Percentiles rank a stretch among this genome's conserved stretches.
Conservation (phyloP, 2,888 invertebrate species). For the Drosophila acutilabella region DNA sequence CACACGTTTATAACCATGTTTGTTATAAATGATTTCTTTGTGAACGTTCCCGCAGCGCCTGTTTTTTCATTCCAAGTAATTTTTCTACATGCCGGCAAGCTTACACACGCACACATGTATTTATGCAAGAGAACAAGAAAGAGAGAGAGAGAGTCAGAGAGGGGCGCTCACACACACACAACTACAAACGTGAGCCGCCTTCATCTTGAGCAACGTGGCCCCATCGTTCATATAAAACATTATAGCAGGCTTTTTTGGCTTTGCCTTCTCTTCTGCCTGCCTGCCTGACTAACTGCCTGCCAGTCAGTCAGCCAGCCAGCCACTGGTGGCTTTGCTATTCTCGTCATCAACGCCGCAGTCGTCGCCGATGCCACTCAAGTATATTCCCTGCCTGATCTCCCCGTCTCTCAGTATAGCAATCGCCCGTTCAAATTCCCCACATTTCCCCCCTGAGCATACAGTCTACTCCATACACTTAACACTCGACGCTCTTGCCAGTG, state of each 20-base stretch:
- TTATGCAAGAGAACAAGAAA: slow-evolving; percentile 6
- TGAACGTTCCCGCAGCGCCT: slow-evolving; percentile 62
- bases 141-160: slow-evolving; percentile 8
- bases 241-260: slow-evolving; percentile 54
- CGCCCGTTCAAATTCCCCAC: neutral
- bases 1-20: slow-evolving; percentile 31
- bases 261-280: slow-evolving; percentile 49
- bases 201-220: slow-evolving; percentile 59
- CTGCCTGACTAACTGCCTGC: slow-evolving; percentile 23
- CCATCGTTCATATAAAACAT: slow-evolving; percentile 55
- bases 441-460: slow-evolving; percentile 28
- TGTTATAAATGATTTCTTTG: slow-evolving; percentile 76
- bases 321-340: slow-evolving; percentile 68
- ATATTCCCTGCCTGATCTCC: slow-evolving; percentile 36
- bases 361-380: slow-evolving; percentile 66
- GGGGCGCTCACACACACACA: slow-evolving; percentile 5
- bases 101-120: slow-evolving; percentile 33
- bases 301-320: slow-evolving; percentile 11
- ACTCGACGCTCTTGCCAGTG: slow-evolving; percentile 51
- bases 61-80: slow-evolving; percentile 72
- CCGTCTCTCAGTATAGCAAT: neutral
- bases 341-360: slow-evolving; percentile 60
- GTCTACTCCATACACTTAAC: slow-evolving; percentile 45
- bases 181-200: slow-evolving; percentile 57
- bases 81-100: slow-evolving; percentile 69